Base-by-base conservation (phyloP, 2,113 vertebrate species). In the Tursiops truncatus region DNA sequence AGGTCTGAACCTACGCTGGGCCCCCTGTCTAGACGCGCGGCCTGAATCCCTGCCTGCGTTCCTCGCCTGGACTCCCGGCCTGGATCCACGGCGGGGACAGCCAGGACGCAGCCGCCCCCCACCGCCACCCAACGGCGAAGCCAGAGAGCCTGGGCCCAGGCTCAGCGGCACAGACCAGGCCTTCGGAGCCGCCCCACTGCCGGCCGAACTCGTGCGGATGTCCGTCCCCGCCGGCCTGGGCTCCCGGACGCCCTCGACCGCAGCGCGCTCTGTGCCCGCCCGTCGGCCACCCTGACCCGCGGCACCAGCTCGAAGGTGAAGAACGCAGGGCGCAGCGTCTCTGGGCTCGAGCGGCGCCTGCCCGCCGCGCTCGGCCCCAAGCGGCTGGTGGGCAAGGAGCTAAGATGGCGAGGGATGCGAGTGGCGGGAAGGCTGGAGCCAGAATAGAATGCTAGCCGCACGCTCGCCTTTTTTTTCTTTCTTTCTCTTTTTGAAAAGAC, bases 381-480 rank as follows among this genome's bases (percentile, higher is more conserved):
- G 18, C 33, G 20, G 56, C 47, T 1, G 68, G 8, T 2, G 5
- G 76, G 8, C 21, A 44, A 31, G 15, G 62, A 91, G 41, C 6
- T 58, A 96, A 95, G 62, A 96, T 97, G 96, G 96, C 96, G 94
- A 88, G 53, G 73, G 6, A 2, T 17, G 65, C 18, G 89, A 90
- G 67, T 3, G 63, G 87, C 38, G 31, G 88, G 88, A 38, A 80
- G 89, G 84, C 47, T 21, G 3, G 70, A 18, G 65, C 36, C 79
- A 21, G 62, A 31, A 53, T 11, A 6, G 26, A 65, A 65, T 25
- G 87, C 89, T 60, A 5, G 56, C 50, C 56, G 33, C 76, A 68
- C 71, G 71, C 86, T 92, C 20, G 82, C 73, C 80, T 63, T 80
- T 76, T 76, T 20, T 65, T 8, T 13, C 71, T 47, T 25, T 62